These are phyloP conservation scores for Branchellion lobata DNA, from an alignment of 2,888 invertebrate genomes.

Conservation along the genomic window DNA sequence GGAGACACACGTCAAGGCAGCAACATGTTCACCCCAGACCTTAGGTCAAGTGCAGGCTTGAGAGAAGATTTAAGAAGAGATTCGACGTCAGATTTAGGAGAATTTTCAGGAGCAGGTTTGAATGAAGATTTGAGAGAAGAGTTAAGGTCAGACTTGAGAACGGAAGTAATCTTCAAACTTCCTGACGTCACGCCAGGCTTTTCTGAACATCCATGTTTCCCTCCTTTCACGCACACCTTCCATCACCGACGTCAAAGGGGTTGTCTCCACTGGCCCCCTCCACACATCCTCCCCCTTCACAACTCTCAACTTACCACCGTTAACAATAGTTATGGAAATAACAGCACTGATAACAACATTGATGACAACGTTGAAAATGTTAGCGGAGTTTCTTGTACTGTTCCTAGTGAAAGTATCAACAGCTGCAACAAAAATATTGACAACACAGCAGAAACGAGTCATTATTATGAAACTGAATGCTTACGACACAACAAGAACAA, in stretches of 20 bases:
- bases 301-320: neutral
- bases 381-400: neutral
- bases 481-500: neutral
- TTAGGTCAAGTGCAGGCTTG: no score
- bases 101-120: no score
- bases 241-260: neutral
- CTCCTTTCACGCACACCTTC: neutral
- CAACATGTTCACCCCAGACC: no score
- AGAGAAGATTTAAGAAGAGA: no score
- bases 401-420: neutral
- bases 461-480: neutral
- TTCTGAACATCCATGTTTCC: neutral
- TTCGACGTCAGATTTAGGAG: no score
- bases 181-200: neutral
- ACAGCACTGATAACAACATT: neutral
- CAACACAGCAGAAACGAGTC: neutral
- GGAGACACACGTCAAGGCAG: no score
- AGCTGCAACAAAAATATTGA: neutral
- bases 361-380: neutral
- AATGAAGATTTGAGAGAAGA: no score
- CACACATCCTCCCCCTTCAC: neutral
- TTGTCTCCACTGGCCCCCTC: neutral
- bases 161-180: constrained; percentile 9
- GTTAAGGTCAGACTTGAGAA: neutral
- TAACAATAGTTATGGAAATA: no score